Percentiles rank a stretch among this genome's conserved stretches.
These are phyloP conservation scores for Sitobion miscanthi DNA, from an alignment of 1,140 invertebrate species.

Conservation along the genomic window DNA sequence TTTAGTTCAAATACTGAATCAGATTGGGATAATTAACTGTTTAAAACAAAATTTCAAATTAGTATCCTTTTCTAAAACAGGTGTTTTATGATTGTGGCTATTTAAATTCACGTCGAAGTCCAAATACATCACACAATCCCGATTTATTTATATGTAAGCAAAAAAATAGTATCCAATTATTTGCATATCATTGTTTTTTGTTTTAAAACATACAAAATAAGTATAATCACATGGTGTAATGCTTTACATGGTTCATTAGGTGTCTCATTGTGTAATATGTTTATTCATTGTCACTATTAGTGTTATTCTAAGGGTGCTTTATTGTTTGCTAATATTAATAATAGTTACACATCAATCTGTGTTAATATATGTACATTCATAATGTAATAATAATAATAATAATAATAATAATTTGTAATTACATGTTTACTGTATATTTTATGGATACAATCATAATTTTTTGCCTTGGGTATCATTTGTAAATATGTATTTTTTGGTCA, in stretches of 20 bases:
- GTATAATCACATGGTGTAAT: constrained; percentile 48
- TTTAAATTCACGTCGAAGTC: constrained; percentile 41
- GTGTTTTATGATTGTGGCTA: constrained; percentile 51
- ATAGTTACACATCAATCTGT: background rate
- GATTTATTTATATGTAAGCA: constrained; percentile 55
- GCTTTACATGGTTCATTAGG: constrained; percentile 32
- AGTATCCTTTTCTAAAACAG: constrained; percentile 52
- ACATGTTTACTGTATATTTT: constrained; percentile 24
- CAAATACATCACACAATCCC: constrained; percentile 35
- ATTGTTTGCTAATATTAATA: constrained; percentile 33
- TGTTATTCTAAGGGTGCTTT: constrained; percentile 54
- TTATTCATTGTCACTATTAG: constrained; percentile 57
- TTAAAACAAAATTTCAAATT: constrained; percentile 39
- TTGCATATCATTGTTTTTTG: constrained; percentile 43
- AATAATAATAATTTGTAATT: background rate
- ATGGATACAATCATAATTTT: constrained; percentile 25
- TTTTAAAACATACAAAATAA: background rate
- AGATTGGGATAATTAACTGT: constrained; percentile 15
- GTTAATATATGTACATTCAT: constrained; percentile 31
- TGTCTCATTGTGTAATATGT: constrained; percentile 38
- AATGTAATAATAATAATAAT: background rate
- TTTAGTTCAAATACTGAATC: background rate
- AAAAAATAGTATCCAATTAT: constrained; percentile 31
- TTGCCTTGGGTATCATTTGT: constrained; percentile 57
- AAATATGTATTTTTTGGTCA: constrained; percentile 59